Evolutionary conservation across 2,797 vertebrate species (phyloP), one percentile per base, ranked within the genome.

Genomic region (Pygocentrus nattereri): DNA sequence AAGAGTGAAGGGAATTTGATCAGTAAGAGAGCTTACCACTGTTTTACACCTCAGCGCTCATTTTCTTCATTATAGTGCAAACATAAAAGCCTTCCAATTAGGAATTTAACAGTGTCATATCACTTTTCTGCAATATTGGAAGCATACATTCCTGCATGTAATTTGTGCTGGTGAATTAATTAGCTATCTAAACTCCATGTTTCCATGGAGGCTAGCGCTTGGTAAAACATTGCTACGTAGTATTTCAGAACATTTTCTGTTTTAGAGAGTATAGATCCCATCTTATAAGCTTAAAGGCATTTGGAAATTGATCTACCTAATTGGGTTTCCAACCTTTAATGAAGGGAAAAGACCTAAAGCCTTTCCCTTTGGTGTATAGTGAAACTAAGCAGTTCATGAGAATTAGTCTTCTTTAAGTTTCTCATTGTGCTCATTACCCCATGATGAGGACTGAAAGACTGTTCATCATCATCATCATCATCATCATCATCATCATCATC

Each of bases 21-120:
- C 70, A 31, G 65, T 80, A 74, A 41, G 15, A 41, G 38, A 18
- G 47, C 15, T 54, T 73, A 34, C 18, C 62, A 50, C n/a, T n/a
- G 16, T 73, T 80, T 80, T 38, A 74, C 71, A 74, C 18, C 23
- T 67, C 5, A 38, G 18, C n/a, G 62, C 62, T 65, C 69, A n/a
- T 31, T n/a, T 30, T 25, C 16, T 79, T 62, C 30, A 68, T 74
- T 74, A 68, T 19, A 19, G 25, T 4, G 3, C 19, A 67, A 67
- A 64, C 44, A 6, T 10, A 52, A 54, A 49, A 72, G 52, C 69
- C n/a, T 79, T 25, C 54, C 13, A 4, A 44, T 50, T 79, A 79
- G 50, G 1, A 50, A 44, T 50, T 70, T 69, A 6, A 68, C 13
- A 27, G 7, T 21, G 10, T 71, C 30, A 30, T 19, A 31, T 30